Conservation (phyloP, 2,797 vertebrate species). For the Hipposideros larvatus region DNA sequence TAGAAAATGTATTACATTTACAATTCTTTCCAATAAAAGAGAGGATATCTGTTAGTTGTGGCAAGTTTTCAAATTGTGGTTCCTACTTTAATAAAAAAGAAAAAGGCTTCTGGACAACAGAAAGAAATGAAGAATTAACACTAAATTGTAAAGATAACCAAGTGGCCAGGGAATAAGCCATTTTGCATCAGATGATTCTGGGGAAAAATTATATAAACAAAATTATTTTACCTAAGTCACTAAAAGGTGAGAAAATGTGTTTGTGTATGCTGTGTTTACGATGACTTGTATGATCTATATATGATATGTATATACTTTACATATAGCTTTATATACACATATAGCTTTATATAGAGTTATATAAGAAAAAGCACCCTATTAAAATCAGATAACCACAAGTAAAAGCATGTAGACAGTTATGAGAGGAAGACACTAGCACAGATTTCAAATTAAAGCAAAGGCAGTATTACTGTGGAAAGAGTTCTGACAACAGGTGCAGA, state of each 20-base stretch:
- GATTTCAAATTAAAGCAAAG: constrained; percentile 62
- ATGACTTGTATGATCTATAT: background rate
- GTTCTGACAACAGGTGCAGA: constrained; percentile 62
- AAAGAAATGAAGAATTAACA: constrained; percentile 1
- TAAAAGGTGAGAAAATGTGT: background rate
- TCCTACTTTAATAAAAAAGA: background rate
- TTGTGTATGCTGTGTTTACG: background rate
- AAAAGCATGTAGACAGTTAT: background rate
- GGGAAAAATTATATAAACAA: constrained; percentile 26
- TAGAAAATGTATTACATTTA: constrained; percentile 6
- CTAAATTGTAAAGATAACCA: background rate
- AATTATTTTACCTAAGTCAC: constrained; percentile 12
- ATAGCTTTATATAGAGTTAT: background rate
- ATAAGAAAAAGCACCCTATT: background rate
- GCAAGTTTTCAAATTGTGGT: constrained; percentile 9
- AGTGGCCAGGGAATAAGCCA: background rate
- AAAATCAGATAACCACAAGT: constrained; percentile 1
- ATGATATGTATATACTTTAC: background rate
- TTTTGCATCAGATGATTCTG: background rate
- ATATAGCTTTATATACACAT: background rate
- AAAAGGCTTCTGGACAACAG: background rate
- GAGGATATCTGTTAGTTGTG: background rate
- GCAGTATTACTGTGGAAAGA: constrained; percentile 34
- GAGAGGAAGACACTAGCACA: background rate
- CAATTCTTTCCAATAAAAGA: constrained; percentile 42